Evolutionary conservation across 2,797 vertebrate genomes (phyloP).

Genomic region (Tinamus major): DNA sequence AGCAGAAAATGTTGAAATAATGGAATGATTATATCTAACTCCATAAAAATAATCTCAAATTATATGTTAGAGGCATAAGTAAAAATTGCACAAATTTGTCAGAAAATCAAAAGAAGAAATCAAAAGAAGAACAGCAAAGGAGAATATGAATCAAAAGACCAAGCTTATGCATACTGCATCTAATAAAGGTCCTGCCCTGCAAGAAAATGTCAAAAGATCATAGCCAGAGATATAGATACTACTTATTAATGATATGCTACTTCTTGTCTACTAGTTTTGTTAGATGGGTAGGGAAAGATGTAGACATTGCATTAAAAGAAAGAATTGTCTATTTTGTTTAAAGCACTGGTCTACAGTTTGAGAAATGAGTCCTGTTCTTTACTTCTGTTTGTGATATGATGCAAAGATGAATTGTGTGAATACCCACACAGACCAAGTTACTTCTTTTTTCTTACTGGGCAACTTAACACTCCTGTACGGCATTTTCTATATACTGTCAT

Average conservation of each 20-base stretch:
- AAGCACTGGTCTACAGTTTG: neutral
- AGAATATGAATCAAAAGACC: neutral
- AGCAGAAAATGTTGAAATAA: neutral
- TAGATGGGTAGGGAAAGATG: rapidly evolving
- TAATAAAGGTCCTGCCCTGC: neutral
- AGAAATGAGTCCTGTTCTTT: neutral
- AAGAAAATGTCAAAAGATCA: neutral
- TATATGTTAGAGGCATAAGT: neutral
- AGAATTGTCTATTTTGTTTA: neutral
- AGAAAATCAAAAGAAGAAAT: neutral
- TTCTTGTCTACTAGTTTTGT: neutral
- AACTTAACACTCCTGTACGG: neutral
- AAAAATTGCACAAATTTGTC: neutral
- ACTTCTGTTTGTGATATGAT: neutral
- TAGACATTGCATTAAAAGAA: neutral
- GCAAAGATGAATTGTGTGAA: neutral
- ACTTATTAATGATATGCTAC: neutral
- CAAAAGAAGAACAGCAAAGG: neutral
- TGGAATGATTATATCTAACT: neutral
- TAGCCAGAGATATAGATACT: rapidly evolving
- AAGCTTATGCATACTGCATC: neutral
- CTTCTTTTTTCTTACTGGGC: neutral
- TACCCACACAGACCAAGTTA: rapidly evolving
- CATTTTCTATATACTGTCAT: neutral
- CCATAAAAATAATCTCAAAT: neutral